Evolutionary conservation across 2,113 vertebrate species (phyloP).

Genomic region (Oryzias curvinotus): DNA sequence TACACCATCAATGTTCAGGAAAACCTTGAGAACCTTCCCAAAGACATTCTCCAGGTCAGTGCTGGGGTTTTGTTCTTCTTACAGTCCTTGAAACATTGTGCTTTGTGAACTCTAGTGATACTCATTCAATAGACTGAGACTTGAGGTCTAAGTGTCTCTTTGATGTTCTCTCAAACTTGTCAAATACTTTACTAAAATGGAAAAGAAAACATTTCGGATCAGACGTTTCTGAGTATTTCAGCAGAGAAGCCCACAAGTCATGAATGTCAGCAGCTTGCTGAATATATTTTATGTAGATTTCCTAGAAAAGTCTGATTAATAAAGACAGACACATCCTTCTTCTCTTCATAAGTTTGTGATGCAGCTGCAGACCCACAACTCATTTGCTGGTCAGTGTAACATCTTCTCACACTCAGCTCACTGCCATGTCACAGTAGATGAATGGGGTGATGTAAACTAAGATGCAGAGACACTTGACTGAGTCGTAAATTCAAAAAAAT

Average conservation of each 20-base stretch:
- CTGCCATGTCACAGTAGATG: no score
- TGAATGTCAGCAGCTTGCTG: slow-evolving; percentile 8
- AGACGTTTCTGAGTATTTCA: neutral
- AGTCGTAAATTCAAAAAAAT: no score
- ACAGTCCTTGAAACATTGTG: neutral
- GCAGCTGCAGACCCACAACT: slow-evolving; percentile 3
- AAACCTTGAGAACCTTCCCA: slow-evolving; percentile 83
- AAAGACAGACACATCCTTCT: slow-evolving; percentile 47
- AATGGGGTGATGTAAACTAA: no score
- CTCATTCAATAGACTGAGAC: slow-evolving; percentile 59
- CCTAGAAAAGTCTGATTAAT: slow-evolving; percentile 40
- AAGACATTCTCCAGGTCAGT: slow-evolving; percentile 89
- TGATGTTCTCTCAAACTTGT: slow-evolving; percentile 23
- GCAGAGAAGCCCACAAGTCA: no score
- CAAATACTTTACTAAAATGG: slow-evolving; percentile 43
- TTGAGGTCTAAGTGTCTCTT: slow-evolving; percentile 31
- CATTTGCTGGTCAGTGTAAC: no score
- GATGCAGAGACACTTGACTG: no score
- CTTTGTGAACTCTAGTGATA: slow-evolving; percentile 35
- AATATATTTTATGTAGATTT: slow-evolving; percentile 13
- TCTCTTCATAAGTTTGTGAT: slow-evolving; percentile 37
- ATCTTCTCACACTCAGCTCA: no score
- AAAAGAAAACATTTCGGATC: slow-evolving; percentile 52
- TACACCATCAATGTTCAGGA: slow-evolving; percentile 88
- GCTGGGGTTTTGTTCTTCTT: slow-evolving; percentile 3